A percentile compares a stretch with the other conserved stretches of the same genome.
Conservation (phyloP, 2,888 invertebrate genomes). For the Orchesellides sinensis region DNA sequence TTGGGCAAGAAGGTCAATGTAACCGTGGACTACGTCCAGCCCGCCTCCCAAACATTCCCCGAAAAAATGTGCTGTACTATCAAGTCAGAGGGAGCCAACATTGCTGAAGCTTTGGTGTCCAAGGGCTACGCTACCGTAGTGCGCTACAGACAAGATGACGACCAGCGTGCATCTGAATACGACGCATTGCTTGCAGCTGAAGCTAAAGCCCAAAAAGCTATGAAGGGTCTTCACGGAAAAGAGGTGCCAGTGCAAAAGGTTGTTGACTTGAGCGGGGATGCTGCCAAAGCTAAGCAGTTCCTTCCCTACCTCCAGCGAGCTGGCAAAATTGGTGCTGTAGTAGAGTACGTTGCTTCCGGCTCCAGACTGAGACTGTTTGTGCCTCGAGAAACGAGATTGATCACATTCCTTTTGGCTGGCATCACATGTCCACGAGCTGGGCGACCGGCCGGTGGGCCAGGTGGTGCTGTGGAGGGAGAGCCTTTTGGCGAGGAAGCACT, state of each 20-base stretch:
- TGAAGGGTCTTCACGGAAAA: slow-evolving; percentile 89
- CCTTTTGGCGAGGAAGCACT: slow-evolving; percentile 95
- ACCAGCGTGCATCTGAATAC: slow-evolving; percentile 95
- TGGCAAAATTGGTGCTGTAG: slow-evolving; percentile 92
- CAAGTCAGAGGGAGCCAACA: slow-evolving; percentile 88
- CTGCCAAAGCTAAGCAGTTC: slow-evolving; percentile 92
- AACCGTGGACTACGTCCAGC: slow-evolving; percentile 96
- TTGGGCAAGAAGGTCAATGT: slow-evolving; percentile 96
- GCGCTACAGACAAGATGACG: slow-evolving; percentile 94
- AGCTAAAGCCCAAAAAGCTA: slow-evolving; percentile 91
- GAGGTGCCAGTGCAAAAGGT: slow-evolving; percentile 87
- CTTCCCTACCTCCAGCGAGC: slow-evolving; percentile 95
- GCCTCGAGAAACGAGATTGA: slow-evolving; percentile 95
- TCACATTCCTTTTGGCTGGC: slow-evolving; percentile 94
- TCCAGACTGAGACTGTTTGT: slow-evolving; percentile 95
- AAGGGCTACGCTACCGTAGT: slow-evolving; percentile 96
- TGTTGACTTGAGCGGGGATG: slow-evolving; percentile 90
- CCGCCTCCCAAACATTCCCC: slow-evolving; percentile 93
- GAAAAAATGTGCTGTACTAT: slow-evolving; percentile 98
- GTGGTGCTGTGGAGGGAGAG: slow-evolving; percentile 84
- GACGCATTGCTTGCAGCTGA: slow-evolving; percentile 96
- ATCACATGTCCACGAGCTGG: slow-evolving; percentile 91
- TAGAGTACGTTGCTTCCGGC: slow-evolving; percentile 98
- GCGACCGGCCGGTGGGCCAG: slow-evolving; percentile 82
- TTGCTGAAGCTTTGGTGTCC: slow-evolving; percentile 94